Conservation (phyloP, 2,113 vertebrate species). For the Ammodytes dubius region DNA sequence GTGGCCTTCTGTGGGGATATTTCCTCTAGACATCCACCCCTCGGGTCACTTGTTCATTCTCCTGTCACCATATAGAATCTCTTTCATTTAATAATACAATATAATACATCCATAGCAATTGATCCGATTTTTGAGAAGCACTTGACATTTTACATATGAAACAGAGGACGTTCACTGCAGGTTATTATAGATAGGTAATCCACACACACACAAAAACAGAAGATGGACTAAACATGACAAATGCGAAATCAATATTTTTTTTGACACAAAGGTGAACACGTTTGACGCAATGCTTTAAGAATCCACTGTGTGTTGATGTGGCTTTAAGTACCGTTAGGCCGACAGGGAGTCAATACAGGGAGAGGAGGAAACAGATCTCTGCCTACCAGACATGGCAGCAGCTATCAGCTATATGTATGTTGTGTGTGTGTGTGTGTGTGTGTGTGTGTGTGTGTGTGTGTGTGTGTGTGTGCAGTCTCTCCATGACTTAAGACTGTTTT, state of each 20-base stretch:
- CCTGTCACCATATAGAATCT: background rate
- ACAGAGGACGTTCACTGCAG: conserved; percentile 18
- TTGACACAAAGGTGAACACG: background rate
- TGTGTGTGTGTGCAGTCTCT: background rate
- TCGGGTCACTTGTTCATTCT: background rate
- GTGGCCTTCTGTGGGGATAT: background rate
- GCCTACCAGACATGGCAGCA: conserved; percentile 19
- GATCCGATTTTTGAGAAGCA: conserved; percentile 12
- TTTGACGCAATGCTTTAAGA: too few species aligned
- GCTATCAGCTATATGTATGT: background rate
- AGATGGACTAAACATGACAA: conserved; percentile 14
- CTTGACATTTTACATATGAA: conserved; percentile 18
- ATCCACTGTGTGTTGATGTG: too few species aligned
- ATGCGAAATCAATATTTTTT: background rate
- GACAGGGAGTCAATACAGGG: background rate
- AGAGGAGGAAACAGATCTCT: conserved; percentile 7
- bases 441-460: background rate
- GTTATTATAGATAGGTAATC: conserved; percentile 22
- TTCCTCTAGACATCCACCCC: background rate
- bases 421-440: conserved; percentile 14
- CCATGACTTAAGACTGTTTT: background rate
- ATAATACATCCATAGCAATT: conserved; percentile 33
- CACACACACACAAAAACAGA: conserved; percentile 15
- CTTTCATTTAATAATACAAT: background rate
- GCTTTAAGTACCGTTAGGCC: background rate